phyloP scores from a whole-genome alignment of 2,888 invertebrate genomes.

The Galeopsomyia nigrocyanea region DNA sequence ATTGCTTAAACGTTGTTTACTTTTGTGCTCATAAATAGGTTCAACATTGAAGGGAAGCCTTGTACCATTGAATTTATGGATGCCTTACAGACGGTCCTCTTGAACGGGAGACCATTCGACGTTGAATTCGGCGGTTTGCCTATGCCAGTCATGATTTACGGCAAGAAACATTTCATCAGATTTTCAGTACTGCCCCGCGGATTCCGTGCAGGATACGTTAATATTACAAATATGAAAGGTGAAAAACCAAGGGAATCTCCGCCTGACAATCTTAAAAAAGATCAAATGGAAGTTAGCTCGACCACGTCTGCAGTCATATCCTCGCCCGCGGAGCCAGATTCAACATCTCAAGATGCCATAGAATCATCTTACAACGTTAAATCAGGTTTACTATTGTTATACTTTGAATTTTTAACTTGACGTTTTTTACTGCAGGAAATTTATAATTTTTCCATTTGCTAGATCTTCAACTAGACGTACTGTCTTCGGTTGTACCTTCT shows the following conservation, averaged over 20 bases:
- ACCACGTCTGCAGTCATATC: slow-evolving; percentile 41
- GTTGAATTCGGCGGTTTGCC: slow-evolving; percentile 89
- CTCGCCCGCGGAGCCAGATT: slow-evolving; percentile 56
- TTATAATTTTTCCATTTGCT: slow-evolving; percentile 9
- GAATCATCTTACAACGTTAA: slow-evolving; percentile 51
- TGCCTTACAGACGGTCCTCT: slow-evolving; percentile 80
- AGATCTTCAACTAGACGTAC: slow-evolving; percentile 72
- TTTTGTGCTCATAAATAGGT: slow-evolving; percentile 60
- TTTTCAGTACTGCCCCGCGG: slow-evolving; percentile 84
- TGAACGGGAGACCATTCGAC: slow-evolving; percentile 83
- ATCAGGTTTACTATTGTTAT: slow-evolving; percentile 25
- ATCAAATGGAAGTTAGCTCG: slow-evolving; percentile 34
- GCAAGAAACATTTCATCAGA: slow-evolving; percentile 83
- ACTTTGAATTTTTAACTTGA: background rate
- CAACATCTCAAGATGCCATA: slow-evolving; percentile 62
- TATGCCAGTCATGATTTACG: slow-evolving; percentile 81
- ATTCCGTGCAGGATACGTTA: slow-evolving; percentile 79
- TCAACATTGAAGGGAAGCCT: slow-evolving; percentile 79
- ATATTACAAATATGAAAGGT: slow-evolving; percentile 83
- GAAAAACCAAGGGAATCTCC: slow-evolving; percentile 63
- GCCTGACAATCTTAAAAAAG: slow-evolving; percentile 49
- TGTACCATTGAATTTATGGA: slow-evolving; percentile 87
- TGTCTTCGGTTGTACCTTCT: slow-evolving; percentile 57
- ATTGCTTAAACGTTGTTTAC: too few relatives aligned
- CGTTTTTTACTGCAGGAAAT: background rate